phyloP scores from a whole-genome alignment of 2,888 invertebrate species.

The Melipona bicolor region DNA sequence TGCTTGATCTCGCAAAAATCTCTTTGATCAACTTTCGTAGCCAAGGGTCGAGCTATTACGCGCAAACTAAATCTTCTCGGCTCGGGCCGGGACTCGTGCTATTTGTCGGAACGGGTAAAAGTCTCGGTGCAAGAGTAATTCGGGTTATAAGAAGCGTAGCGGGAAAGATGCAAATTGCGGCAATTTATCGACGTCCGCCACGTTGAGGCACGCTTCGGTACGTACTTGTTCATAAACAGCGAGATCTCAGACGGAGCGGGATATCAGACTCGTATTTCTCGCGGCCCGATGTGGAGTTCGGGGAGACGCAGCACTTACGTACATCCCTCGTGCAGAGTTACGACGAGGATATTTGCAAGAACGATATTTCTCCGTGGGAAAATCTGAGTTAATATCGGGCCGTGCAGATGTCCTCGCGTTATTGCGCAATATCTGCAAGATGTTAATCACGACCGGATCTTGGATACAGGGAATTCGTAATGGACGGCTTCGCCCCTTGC shows the following conservation, averaged over 20 bases:
- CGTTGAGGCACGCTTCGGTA: constrained; percentile 21
- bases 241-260: constrained; percentile 8
- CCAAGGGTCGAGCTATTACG: not conserved
- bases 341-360: constrained; percentile 62
- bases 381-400: constrained; percentile 72
- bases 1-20: not conserved
- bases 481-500: not conserved
- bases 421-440: constrained; percentile 76
- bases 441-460: constrained; percentile 74
- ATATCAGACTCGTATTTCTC: constrained; percentile 40
- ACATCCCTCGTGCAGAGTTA: constrained; percentile 54
- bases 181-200: constrained; percentile 35
- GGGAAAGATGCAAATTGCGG: constrained; percentile 23
- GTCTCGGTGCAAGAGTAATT: constrained; percentile 1
- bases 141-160: not conserved
- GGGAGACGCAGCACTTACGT: constrained; percentile 54
- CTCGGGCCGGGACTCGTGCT: no score
- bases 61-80: not conserved
- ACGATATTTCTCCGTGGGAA: constrained; percentile 59
- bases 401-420: constrained; percentile 72
- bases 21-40: not conserved
- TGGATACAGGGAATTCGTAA: constrained; percentile 34
- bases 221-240: constrained; percentile 45
- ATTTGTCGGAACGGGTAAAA: constrained; percentile 1
- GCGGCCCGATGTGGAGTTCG: not conserved